Evolutionary conservation across 2,888 invertebrate species (phyloP).

Genomic region (Napeogenes inachia): DNA sequence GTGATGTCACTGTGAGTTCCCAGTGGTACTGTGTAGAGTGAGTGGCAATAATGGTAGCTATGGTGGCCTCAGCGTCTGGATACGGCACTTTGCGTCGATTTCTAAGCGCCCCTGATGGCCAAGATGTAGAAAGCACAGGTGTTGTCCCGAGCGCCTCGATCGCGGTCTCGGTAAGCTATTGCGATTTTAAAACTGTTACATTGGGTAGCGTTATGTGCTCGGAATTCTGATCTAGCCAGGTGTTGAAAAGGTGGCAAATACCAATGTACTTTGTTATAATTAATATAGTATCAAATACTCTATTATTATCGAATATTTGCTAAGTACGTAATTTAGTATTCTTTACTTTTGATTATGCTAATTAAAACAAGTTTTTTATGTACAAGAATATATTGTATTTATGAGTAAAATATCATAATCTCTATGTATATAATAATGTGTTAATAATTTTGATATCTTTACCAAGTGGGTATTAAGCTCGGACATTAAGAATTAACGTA

Average conservation of each 20-base stretch:
- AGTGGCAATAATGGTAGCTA: conserved; percentile 64
- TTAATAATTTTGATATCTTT: too few relatives aligned
- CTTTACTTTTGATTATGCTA: background rate
- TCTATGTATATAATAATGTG: too few relatives aligned
- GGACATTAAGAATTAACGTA: background rate
- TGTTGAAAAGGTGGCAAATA: conserved; percentile 27
- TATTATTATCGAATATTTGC: background rate
- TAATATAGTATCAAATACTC: background rate
- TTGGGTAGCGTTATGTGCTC: conserved; percentile 44
- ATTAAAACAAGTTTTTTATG: background rate
- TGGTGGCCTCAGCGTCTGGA: conserved; percentile 74
- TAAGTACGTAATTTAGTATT: background rate
- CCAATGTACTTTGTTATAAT: conserved; percentile 4
- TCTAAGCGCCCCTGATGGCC: conserved; percentile 69
- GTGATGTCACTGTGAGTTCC: conserved; percentile 60
- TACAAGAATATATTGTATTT: background rate
- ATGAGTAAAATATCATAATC: too few relatives aligned
- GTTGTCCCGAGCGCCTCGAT: conserved; percentile 63
- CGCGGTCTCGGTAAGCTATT: conserved; percentile 67
- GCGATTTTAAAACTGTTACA: conserved; percentile 30
- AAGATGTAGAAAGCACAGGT: conserved; percentile 47
- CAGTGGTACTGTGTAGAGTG: conserved; percentile 52
- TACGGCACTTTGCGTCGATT: conserved; percentile 73
- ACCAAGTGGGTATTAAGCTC: too few relatives aligned
- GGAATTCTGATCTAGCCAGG: conserved; percentile 46